Conservation (phyloP, 1,140 invertebrate genomes). For the Pogonus chalceus region DNA sequence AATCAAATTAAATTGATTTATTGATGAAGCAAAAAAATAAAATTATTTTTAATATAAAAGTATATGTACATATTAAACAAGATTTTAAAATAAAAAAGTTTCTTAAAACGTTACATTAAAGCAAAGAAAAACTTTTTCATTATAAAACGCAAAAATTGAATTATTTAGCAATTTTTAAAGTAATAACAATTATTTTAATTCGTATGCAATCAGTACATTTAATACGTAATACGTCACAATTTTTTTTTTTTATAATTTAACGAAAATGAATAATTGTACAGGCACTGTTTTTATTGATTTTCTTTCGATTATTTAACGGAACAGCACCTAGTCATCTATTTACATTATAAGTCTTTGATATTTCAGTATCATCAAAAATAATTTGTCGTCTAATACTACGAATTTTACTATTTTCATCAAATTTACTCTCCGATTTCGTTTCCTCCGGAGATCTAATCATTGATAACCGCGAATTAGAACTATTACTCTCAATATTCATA, state of each 20-base stretch:
- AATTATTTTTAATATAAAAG: no score
- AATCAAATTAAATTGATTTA: no score
- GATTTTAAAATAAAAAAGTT: no score
- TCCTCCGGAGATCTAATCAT: slow-evolving; percentile 23
- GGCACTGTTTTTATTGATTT: slow-evolving; percentile 3
- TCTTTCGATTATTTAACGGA: not conserved
- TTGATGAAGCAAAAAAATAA: no score
- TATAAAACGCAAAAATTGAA: no score
- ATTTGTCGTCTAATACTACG: slow-evolving; percentile 38
- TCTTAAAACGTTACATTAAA: no score
- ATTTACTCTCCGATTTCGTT: slow-evolving; percentile 8
- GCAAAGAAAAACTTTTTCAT: no score
- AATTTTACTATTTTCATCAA: slow-evolving; percentile 36
- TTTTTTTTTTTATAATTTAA: slow-evolving; percentile 9
- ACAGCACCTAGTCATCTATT: not conserved
- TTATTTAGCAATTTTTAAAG: no score
- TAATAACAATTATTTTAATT: no score
- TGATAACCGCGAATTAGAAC: slow-evolving; percentile 27
- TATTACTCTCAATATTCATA: slow-evolving; percentile 37
- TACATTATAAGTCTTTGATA: slow-evolving; percentile 13
- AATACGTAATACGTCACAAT: no score
- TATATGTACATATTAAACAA: no score
- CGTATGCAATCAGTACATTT: no score
- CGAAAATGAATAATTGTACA: slow-evolving; percentile 8
- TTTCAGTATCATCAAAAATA: slow-evolving; percentile 34